A percentile compares a stretch with the other conserved stretches of the same genome.
phyloP scores from a whole-genome alignment of 2,113 vertebrate genomes.

The Oophaga pumilio region DNA sequence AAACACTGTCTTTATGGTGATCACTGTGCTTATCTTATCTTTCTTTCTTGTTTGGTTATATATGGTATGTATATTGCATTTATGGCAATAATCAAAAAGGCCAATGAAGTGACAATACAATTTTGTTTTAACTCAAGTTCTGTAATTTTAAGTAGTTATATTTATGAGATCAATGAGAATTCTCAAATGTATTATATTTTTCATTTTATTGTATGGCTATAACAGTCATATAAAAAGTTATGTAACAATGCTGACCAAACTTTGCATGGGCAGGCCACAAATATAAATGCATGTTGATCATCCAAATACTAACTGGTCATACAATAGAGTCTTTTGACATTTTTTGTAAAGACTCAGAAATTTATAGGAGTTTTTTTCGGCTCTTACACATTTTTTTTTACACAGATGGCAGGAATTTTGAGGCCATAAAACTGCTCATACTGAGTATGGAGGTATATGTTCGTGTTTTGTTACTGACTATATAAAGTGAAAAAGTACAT shows the following conservation, averaged over 20 bases:
- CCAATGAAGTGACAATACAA: background rate
- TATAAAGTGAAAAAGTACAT: background rate
- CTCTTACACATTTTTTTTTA: background rate
- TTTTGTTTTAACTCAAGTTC: background rate
- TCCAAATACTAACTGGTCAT: background rate
- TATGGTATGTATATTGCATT: too few species aligned
- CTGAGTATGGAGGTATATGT: too few species aligned
- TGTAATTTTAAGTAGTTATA: background rate
- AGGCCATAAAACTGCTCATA: background rate
- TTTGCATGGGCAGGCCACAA: background rate
- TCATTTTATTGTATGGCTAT: background rate
- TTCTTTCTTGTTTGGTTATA: too few species aligned
- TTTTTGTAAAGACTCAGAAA: background rate
- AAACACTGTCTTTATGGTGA: too few species aligned
- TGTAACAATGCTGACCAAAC: background rate
- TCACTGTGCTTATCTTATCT: too few species aligned
- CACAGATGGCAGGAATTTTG: background rate
- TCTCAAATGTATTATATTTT: background rate
- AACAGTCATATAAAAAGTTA: background rate
- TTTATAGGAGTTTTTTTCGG: background rate
- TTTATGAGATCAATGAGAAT: background rate
- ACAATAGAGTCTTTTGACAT: background rate
- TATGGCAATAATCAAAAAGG: too few species aligned
- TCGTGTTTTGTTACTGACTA: too few species aligned
- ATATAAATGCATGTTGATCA: background rate